phyloP scores from a whole-genome alignment of 2,113 vertebrate species.

The Pteropus alecto region DNA sequence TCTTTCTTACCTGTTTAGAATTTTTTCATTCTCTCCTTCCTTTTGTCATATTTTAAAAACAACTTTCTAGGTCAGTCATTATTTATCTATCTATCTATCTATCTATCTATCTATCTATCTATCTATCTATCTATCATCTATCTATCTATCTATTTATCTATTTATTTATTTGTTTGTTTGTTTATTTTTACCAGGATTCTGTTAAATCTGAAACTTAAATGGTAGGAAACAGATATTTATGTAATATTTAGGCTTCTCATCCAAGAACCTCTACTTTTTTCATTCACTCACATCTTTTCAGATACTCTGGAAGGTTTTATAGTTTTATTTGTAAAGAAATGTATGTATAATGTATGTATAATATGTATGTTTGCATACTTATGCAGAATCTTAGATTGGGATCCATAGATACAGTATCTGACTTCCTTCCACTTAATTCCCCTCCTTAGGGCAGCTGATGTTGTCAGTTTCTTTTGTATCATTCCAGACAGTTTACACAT shows the following conservation, averaged over 20 bases:
- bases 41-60: conserved; percentile 27
- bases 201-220: background rate
- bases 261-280: conserved; percentile 29
- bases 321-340: conserved; percentile 27
- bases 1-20: background rate
- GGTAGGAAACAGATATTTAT: background rate
- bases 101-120: too few species aligned
- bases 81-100: background rate
- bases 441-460: background rate
- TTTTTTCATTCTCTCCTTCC: background rate
- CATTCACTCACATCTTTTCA: background rate
- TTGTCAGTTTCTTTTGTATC: background rate
- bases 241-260: conserved; percentile 13
- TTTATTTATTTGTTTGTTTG: background rate
- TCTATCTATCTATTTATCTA: background rate
- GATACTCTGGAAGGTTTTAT: background rate
- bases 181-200: background rate
- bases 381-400: background rate
- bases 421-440: background rate
- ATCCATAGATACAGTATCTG: background rate
- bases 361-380: background rate
- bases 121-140: background rate
- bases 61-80: background rate
- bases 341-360: background rate
- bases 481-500: background rate